Percentiles rank a stretch among this genome's conserved stretches.
Conservation (phyloP, 2,888 invertebrate genomes). For the Dynastes hyllus region DNA sequence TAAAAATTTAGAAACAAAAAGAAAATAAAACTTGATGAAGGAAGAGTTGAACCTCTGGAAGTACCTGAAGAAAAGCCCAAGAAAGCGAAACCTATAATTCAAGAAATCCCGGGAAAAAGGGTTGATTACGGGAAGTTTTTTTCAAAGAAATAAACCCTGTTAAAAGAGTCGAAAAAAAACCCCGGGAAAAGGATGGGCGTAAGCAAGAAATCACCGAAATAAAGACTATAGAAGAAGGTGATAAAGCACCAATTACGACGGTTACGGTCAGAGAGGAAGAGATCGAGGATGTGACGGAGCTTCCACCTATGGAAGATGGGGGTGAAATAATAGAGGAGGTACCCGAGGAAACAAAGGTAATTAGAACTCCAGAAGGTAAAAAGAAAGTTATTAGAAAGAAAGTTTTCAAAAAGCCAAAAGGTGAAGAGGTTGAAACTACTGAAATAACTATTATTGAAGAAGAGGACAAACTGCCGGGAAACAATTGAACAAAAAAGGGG, state of each 20-base stretch:
- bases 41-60: constrained; percentile 15
- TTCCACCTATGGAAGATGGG: constrained; percentile 33
- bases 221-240: constrained; percentile 62
- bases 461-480: constrained; percentile 67
- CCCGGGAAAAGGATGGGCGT: no score
- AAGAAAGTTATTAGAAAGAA: constrained; percentile 59
- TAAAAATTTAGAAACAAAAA: constrained; percentile 60
- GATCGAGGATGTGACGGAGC: not conserved
- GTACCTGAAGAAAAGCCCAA: constrained; percentile 53
- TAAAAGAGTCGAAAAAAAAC: constrained; percentile 60
- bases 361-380: constrained; percentile 61
- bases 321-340: constrained; percentile 57
- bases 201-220: constrained; percentile 65
- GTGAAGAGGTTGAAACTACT: constrained; percentile 58
- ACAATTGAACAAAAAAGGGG: constrained; percentile 60
- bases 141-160: constrained; percentile 58
- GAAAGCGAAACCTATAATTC: constrained; percentile 53
- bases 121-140: constrained; percentile 54
- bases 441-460: constrained; percentile 65
- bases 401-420: constrained; percentile 58
- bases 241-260: constrained; percentile 65
- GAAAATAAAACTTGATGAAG: constrained; percentile 56
- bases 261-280: constrained; percentile 61
- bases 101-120: constrained; percentile 55
- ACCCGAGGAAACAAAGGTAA: constrained; percentile 63